Evolutionary conservation across 2,797 vertebrate genomes (phyloP).

Genomic region (Anguilla anguilla): DNA sequence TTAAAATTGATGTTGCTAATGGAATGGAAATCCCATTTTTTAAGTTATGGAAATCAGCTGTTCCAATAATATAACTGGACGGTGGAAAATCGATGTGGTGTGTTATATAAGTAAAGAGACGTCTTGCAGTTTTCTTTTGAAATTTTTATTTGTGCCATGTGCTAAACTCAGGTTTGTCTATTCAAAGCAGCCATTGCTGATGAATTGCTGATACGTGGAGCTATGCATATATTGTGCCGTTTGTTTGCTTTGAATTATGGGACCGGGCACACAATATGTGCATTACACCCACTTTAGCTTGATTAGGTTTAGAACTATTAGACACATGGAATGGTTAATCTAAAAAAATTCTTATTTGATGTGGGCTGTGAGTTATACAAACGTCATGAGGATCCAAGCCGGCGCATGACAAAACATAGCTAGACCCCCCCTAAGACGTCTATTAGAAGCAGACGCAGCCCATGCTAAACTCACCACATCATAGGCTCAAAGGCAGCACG

Average conservation of each 20-base stretch:
- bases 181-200: not conserved
- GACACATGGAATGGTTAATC: constrained; percentile 29
- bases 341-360: constrained; percentile 33
- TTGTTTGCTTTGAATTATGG: not conserved
- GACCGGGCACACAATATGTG: constrained; percentile 13
- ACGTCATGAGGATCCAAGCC: constrained; percentile 37
- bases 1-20: not conserved
- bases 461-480: constrained; percentile 33
- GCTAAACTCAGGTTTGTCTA: not conserved
- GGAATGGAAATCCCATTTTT: constrained; percentile 8
- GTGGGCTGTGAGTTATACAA: constrained; percentile 41
- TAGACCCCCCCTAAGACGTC: constrained; percentile 25
- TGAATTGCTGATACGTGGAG: not conserved
- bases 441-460: constrained; percentile 33
- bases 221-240: constrained; percentile 18
- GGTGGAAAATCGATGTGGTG: not conserved
- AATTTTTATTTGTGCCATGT: not conserved
- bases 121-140: not conserved
- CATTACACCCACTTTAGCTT: constrained; percentile 18
- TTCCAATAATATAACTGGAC: not conserved
- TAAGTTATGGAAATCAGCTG: not conserved
- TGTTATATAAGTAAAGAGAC: not conserved
- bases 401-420: constrained; percentile 26
- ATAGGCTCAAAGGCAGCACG: constrained; percentile 21
- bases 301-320: constrained; percentile 31